Base-by-base conservation (phyloP, 1,140 invertebrate genomes). In the Aphelinus atriplicis region DNA sequence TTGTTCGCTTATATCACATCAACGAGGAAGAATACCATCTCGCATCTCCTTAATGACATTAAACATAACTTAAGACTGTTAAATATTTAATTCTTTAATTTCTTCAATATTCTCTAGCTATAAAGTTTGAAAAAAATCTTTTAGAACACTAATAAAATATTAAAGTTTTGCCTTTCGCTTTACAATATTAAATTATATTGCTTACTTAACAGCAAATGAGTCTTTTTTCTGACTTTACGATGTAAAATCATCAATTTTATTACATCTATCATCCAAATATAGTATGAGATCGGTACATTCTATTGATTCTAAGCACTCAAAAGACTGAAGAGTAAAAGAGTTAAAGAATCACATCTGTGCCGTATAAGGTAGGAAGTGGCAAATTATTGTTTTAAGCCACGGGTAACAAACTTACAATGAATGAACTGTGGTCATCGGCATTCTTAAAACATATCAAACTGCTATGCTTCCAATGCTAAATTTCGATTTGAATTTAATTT, bases 1-100 rank as follows among this genome's bases (percentile, higher is more conserved):
- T 76, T 76, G 56, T 76, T 76, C 69, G 51, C 9, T 62, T 76
- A 72, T 76, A 71, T 76, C 69, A 76, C 75, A 76, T 71, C n/a
- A 68, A 71, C 51, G 64, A 72, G 75, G 68, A 71, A 71, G 64
- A 76, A 62, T 67, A 56, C 43, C 46, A 61, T 53, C 61, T 58
- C 50, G 65, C 26, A 69, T 65, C 50, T 75, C 57, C 42, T 5
- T 65, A 64, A 45, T 64, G 46, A 57, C 9, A 64, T 53, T 70
- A 9, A 6, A 53, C 51, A 53, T 53, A 53, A 53, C 51, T 53
- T 53, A 53, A 53, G 51, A 53, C 51, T 6, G 9, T 6, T 9
- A 53, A 64, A 63, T 58, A 10, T 63, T 68, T 68, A 57, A 53
- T 53, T 65, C 64, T 42, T 5, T 66, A 70, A 64, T 51, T 47